Conservation (phyloP, 2,113 vertebrate genomes). For the Rhinoptilus africanus region DNA sequence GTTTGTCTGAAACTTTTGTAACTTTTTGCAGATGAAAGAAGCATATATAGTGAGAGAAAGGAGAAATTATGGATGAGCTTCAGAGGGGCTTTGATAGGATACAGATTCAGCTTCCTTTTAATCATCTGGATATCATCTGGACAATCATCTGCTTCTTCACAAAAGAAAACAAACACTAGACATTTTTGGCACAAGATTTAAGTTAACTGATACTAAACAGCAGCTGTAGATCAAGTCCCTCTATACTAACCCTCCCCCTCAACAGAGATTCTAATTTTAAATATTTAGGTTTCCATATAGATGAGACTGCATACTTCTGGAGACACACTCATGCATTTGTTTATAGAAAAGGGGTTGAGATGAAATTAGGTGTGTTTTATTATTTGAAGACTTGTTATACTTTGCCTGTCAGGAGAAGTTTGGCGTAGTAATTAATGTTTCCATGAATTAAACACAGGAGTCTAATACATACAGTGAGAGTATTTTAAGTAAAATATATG, state of each 20-base stretch:
- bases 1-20: neutral
- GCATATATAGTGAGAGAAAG: neutral
- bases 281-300: slow-evolving; percentile 45
- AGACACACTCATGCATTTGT: neutral
- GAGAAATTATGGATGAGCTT: slow-evolving; percentile 21
- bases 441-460: slow-evolving; percentile 22
- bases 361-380: slow-evolving; percentile 42
- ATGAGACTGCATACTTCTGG: neutral
- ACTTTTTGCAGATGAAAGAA: slow-evolving; percentile 20
- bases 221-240: slow-evolving; percentile 39
- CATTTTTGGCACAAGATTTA: slow-evolving; percentile 28
- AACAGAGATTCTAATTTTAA: slow-evolving; percentile 21
- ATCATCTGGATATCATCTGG: slow-evolving; percentile 56
- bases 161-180: slow-evolving; percentile 49
- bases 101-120: slow-evolving; percentile 32
- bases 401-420: slow-evolving; percentile 10
- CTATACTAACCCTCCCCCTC: neutral
- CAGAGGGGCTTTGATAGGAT: slow-evolving; percentile 17
- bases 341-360: slow-evolving; percentile 3
- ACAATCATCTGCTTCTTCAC: slow-evolving; percentile 25
- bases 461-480: neutral
- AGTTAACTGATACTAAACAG: slow-evolving; percentile 19
- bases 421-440: neutral
- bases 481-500: slow-evolving; percentile 17
- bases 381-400: slow-evolving; percentile 27